Evolutionary conservation across 2,888 invertebrate genomes (phyloP), one percentile per base, ranked within the genome.

Genomic region (Ethmia dodecea): DNA sequence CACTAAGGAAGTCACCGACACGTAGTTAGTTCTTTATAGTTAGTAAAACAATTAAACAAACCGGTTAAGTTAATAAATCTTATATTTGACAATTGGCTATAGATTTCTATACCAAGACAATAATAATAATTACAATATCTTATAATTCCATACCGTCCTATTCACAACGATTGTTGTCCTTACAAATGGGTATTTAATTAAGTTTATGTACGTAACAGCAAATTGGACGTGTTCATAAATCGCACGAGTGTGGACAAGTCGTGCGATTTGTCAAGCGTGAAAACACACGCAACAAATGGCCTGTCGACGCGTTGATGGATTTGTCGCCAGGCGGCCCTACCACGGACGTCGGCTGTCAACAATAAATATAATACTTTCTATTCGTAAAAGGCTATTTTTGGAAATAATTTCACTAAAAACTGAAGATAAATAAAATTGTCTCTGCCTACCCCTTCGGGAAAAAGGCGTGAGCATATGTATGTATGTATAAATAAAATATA

Each of bases 301-400:
- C 80, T 75, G 84, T 83, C 83, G 76, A 74, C 78, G 55, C 60
- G 61, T 72, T 81, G 84, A 84, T 80, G 78, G 78, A 84, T 84
- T 66, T 71, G 84, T 80, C 83, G 81, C 83, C 83, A 70, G 55
- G 55, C 60, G 67, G 73, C 75, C 74, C 71, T 71, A 75, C 79
- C 65, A 74, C 67, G 68, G 65, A 64, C 60, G 55, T 55, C 44
- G 52, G 69, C 62, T 58, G 63, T 65, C 64, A 66, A 66, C 60
- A 57, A 61, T 63, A 66, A 61, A 65, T 55, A 56, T 49, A 40
- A 48, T 52, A 51, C 54, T 52, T 48, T 33, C 22, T n/a, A n/a
- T 22, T n/a, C 25, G n/a, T 11, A 10, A 26, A 26, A 26, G 15
- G 28, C 13, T 14, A 14, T 4, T 8, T 22, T n/a, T 22, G 22